These are phyloP conservation scores for Progne subis DNA, from an alignment of 2,113 vertebrate genomes.

Conservation along the genomic window DNA sequence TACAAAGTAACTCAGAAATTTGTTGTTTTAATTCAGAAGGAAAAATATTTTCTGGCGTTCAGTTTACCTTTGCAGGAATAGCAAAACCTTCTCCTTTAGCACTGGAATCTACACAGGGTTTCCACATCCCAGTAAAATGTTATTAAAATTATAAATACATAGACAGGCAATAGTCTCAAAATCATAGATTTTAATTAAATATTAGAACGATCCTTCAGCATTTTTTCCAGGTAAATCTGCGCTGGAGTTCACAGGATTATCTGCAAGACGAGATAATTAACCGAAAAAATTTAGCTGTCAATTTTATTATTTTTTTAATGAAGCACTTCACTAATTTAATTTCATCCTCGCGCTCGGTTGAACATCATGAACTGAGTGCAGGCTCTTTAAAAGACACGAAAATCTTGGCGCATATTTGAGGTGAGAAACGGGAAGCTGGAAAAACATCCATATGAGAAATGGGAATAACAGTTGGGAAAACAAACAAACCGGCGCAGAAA, in stretches of 20 bases:
- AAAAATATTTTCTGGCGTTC: not conserved
- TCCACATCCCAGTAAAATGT: not conserved
- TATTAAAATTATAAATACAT: rapidly evolving
- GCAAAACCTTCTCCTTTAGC: not conserved
- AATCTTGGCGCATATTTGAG: rapidly evolving
- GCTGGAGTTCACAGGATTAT: not conserved
- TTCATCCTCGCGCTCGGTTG: rapidly evolving
- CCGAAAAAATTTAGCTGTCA: not conserved
- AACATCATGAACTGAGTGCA: rapidly evolving
- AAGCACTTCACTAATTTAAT: not conserved
- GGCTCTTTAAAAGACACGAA: not conserved
- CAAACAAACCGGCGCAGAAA: rapidly evolving
- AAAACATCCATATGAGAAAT: rapidly evolving
- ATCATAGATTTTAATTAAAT: not conserved
- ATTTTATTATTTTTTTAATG: not conserved
- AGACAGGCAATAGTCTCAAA: not conserved
- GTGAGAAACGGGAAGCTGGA: not conserved
- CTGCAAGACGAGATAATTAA: not conserved
- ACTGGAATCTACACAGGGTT: rapidly evolving
- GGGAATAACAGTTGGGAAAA: not conserved
- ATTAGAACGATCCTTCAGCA: rapidly evolving
- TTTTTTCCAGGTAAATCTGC: not conserved
- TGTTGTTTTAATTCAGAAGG: not conserved
- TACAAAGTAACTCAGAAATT: not conserved
- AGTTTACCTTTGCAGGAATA: not conserved